Base-by-base conservation (phyloP, 2,888 invertebrate species). In the Branchellion lobata region DNA sequence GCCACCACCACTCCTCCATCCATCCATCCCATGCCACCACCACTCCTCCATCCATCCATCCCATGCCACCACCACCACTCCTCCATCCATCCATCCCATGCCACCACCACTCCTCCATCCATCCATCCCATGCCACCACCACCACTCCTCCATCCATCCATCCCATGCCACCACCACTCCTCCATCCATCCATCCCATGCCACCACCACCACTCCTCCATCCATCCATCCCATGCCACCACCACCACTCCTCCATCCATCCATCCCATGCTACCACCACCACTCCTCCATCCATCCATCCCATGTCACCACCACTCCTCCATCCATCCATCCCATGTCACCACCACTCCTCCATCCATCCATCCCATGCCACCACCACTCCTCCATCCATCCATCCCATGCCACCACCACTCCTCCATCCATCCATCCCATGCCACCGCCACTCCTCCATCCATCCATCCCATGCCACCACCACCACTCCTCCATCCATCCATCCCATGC, bases 81-180 rank as follows among this genome's bases (percentile, higher is more conserved):
- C 74, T 61, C 47, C 69, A 73, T 71, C 72, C 73, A 72, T 29
- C 72, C 21, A 14, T 21, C 34, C 11, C 2, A 18, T 3, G n/a
- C 3, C 24, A 81, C 78, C 73, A 80, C 51, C 68, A 80, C 76
- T 68, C 80, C 53, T 68, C 74, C 76, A 68, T 76, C 80, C 71
- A 81, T 80, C 51, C n/a, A n/a, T n/a, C n/a, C n/a, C n/a, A n/a
- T n/a, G 33, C 76, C 69, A 76, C 80, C 79, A 80, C 80, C 76
- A 80, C 76, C 75, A 76, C 76, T 47, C 61, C 73, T 78, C 57
- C 81, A 40, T 51, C 74, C 79, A 79, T 78, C 72, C 78, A 53
- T 40, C 53, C 53, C 65, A 79, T 79, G 31, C 57, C 34, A 79
- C 77, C 65, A 79, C 77, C 65, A 79, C 77, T 77, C 34, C 34